Percentiles rank a stretch among this genome's conserved stretches.
Evolutionary conservation across 2,888 invertebrate genomes (phyloP).

Genomic region (Sphaeridia pumilis): DNA sequence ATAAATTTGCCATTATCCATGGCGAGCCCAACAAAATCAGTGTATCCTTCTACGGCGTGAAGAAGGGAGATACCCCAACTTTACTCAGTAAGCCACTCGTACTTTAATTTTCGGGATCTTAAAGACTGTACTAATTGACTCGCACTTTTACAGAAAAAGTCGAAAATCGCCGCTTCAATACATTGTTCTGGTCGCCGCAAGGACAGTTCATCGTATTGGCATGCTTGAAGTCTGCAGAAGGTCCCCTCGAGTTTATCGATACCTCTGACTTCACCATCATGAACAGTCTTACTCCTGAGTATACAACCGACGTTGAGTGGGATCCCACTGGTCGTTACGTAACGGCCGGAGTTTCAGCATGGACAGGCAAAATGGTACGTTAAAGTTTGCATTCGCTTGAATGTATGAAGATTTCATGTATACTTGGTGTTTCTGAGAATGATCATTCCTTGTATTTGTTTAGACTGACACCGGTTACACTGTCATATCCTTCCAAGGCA

Average conservation of each 20-base stretch:
- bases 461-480: slow-evolving; percentile 70
- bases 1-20: slow-evolving; percentile 92
- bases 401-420: background rate
- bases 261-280: slow-evolving; percentile 92
- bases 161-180: slow-evolving; percentile 77
- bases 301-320: slow-evolving; percentile 93
- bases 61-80: slow-evolving; percentile 77
- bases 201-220: slow-evolving; percentile 93
- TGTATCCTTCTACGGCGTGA: slow-evolving; percentile 86
- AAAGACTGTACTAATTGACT: slow-evolving; percentile 4
- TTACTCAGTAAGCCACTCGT: slow-evolving; percentile 55
- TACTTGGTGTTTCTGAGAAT: background rate
- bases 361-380: slow-evolving; percentile 73
- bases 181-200: slow-evolving; percentile 85
- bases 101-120: background rate
- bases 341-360: slow-evolving; percentile 84
- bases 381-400: slow-evolving; percentile 4
- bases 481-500: slow-evolving; percentile 94
- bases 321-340: slow-evolving; percentile 98
- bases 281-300: slow-evolving; percentile 84
- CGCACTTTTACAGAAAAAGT: slow-evolving; percentile 41
- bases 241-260: slow-evolving; percentile 88
- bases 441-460: slow-evolving; percentile 1
- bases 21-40: slow-evolving; percentile 70
- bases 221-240: slow-evolving; percentile 69